Conservation (phyloP, 1,140 invertebrate genomes). For the Rhizoglyphus robini region DNA sequence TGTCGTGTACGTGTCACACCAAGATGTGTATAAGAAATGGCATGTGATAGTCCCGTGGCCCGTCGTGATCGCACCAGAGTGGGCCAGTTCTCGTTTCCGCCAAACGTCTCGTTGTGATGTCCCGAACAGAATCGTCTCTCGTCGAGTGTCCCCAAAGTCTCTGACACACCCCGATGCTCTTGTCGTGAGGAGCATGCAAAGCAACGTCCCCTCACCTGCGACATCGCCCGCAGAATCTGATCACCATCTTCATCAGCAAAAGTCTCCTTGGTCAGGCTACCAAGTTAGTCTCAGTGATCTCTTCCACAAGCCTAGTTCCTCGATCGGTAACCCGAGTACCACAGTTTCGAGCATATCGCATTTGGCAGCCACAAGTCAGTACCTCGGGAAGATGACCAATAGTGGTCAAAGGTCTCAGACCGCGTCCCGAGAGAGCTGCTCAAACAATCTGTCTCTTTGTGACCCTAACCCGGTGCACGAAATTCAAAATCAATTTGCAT, state of each 20-base stretch:
- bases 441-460: neutral
- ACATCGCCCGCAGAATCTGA: neutral
- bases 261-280: slow-evolving; percentile 26
- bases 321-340: slow-evolving; percentile 20
- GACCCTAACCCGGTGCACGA: neutral
- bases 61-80: too few relatives aligned
- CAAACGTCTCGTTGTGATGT: too few relatives aligned
- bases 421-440: neutral
- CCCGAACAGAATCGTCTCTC: too few relatives aligned
- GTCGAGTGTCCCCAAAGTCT: too few relatives aligned
- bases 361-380: slow-evolving; percentile 25
- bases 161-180: too few relatives aligned
- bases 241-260: slow-evolving; percentile 22
- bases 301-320: slow-evolving; percentile 27
- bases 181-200: neutral
- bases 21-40: too few relatives aligned
- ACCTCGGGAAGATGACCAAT: slow-evolving; percentile 26
- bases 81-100: too few relatives aligned
- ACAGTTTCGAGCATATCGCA: slow-evolving; percentile 26
- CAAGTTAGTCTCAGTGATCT: slow-evolving; percentile 27
- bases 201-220: neutral
- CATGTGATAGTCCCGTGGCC: too few relatives aligned
- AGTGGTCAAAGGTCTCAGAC: neutral
- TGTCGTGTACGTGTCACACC: too few relatives aligned
- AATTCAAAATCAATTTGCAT: neutral